Evolutionary conservation across 2,888 invertebrate genomes (phyloP).

Genomic region (Tinea semifulvella): DNA sequence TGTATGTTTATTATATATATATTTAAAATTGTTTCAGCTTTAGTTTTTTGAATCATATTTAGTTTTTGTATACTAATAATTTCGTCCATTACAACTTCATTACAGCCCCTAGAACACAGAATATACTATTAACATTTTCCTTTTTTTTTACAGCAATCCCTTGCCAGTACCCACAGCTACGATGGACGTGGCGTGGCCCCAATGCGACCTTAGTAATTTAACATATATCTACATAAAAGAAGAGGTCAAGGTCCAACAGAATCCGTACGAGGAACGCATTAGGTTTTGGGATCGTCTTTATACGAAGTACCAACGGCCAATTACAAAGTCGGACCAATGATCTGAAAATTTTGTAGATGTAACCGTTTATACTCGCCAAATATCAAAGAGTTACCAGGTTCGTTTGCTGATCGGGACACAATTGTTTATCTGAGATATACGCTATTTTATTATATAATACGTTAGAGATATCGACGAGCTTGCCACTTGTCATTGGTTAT

Average conservation of each 20-base stretch:
- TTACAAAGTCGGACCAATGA: not conserved
- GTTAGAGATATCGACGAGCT: no score
- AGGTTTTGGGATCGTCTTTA: constrained; percentile 6
- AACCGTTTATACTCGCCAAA: no score
- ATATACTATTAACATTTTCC: not conserved
- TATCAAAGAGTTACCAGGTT: no score
- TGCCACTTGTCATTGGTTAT: no score
- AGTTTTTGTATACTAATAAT: no score
- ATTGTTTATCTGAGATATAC: no score
- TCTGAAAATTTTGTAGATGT: not conserved
- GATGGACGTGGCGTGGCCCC: constrained; percentile 5
- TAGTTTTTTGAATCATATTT: no score
- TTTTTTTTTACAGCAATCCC: constrained; percentile 8
- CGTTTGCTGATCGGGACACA: no score
- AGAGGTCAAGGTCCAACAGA: not conserved
- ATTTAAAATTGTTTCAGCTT: no score
- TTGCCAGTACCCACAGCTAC: not conserved
- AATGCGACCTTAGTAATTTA: not conserved
- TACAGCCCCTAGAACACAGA: no score
- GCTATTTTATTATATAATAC: no score
- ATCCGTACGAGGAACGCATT: constrained; percentile 6
- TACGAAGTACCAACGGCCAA: constrained; percentile 1
- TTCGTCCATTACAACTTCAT: not conserved
- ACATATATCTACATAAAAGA: not conserved
- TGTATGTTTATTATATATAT: no score